phyloP scores from a whole-genome alignment of 2,113 vertebrate genomes.

The Apodemus speciosus region DNA sequence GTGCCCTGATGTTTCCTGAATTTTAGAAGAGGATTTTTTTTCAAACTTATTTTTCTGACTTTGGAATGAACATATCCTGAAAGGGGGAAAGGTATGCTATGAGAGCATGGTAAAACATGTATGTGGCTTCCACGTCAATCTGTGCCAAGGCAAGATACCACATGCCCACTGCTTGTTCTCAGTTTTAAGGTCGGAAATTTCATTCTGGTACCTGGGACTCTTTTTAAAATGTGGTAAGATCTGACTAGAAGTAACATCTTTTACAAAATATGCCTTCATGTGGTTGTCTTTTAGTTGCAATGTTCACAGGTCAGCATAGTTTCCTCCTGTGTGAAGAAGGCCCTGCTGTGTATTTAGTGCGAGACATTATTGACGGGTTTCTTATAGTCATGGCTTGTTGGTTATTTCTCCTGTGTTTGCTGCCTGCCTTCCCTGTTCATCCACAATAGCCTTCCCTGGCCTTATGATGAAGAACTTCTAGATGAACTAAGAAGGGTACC shows the following conservation, averaged over 20 bases:
- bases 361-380: not conserved
- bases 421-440: not conserved
- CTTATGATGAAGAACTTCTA: not conserved
- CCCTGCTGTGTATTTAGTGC: not conserved
- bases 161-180: slow-evolving; percentile 70
- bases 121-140: slow-evolving; percentile 69
- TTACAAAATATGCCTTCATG: slow-evolving; percentile 67
- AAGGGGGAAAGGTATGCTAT: slow-evolving; percentile 23
- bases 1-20: slow-evolving; percentile 46
- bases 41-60: slow-evolving; percentile 10
- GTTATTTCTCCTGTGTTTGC: not conserved
- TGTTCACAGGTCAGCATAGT: slow-evolving; percentile 48
- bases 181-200: slow-evolving; percentile 80
- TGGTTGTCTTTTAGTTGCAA: slow-evolving; percentile 75
- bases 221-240: slow-evolving; percentile 80
- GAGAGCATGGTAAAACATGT: slow-evolving; percentile 62
- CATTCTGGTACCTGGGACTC: slow-evolving; percentile 79
- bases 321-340: slow-evolving; percentile 17
- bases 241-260: slow-evolving; percentile 80
- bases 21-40: slow-evolving; percentile 62
- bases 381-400: not conserved
- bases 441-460: not conserved
- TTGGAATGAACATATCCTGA: slow-evolving; percentile 12
- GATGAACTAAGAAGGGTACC: not conserved
- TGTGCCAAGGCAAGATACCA: slow-evolving; percentile 77